These are phyloP conservation scores for Vicugna pacos DNA, from an alignment of 2,113 vertebrate species.

Conservation along the genomic window DNA sequence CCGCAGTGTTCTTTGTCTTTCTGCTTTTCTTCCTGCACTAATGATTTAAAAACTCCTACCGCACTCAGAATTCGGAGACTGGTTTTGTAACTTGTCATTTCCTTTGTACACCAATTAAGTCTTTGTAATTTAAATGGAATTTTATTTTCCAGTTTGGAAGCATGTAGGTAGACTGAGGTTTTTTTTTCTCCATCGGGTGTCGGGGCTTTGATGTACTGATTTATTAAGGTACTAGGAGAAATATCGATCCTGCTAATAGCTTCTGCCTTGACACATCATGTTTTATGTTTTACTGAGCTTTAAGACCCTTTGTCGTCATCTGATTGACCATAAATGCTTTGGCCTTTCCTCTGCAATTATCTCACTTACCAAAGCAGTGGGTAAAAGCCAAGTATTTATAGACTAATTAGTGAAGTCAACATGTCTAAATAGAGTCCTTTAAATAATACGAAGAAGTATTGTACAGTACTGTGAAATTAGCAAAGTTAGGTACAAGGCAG, in stretches of 20 bases:
- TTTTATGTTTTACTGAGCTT: conserved; percentile 88
- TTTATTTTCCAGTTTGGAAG: conserved; percentile 85
- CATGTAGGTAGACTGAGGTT: conserved; percentile 83
- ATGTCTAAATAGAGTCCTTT: conserved; percentile 77
- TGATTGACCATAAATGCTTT: conserved; percentile 90
- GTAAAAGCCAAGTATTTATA: conserved; percentile 87
- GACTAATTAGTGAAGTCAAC: conserved; percentile 87
- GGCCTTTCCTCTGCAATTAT: conserved; percentile 88
- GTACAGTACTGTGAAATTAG: conserved; percentile 43
- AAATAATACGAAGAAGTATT: conserved; percentile 51
- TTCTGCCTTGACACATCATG: conserved; percentile 87
- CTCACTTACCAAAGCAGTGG: conserved; percentile 84
- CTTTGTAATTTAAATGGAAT: conserved; percentile 87
- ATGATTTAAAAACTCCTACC: conserved; percentile 83
- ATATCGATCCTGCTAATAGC: conserved; percentile 92
- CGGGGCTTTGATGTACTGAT: conserved; percentile 90
- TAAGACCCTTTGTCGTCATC: conserved; percentile 86
- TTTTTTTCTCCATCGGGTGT: conserved; percentile 81
- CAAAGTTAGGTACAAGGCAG: background rate
- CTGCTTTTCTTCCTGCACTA: conserved; percentile 83
- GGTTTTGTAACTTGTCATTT: conserved; percentile 81
- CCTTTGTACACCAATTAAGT: conserved; percentile 85
- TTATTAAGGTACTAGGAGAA: conserved; percentile 89
- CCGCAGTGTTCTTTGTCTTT: conserved; percentile 82
- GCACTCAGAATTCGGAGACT: conserved; percentile 76